Base-by-base conservation (phyloP, 92 coral and sea anemone genomes). In the Paramuricea clavata region DNA sequence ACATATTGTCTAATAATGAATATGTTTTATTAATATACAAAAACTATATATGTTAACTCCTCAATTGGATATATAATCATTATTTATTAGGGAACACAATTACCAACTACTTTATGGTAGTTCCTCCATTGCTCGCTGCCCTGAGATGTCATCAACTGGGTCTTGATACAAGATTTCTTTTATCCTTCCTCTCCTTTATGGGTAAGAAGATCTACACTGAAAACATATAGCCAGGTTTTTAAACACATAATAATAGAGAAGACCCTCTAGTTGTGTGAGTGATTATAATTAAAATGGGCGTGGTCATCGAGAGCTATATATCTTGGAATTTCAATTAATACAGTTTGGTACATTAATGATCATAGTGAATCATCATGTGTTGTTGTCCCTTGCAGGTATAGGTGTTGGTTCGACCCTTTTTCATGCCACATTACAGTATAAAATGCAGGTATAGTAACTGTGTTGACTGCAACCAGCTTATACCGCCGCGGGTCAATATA, bases 341-440 rank as follows among this genome's bases (percentile, higher is more conserved):
- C n/a, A n/a, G n/a, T n/a, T n/a, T n/a, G n/a, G n/a, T n/a, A n/a
- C n/a, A n/a, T n/a, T n/a, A n/a, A n/a, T n/a, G n/a, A n/a, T n/a
- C n/a, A 67, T 39, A 39, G 44, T 39, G 4, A 10, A 39, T 39
- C 44, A 47, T 22, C 47, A 12, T 15, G 84, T 60, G n/a, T n/a
- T n/a, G n/a, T 86, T 64, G 67, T 59, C 69, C 27, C 49, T 81
- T 77, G 19, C 76, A 95, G 98, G 92, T 83, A 94, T 95, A 30
- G 98, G 98, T 16, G 64, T 94, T 83, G 98, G 98, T 50, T 95
- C 98, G 32, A 67, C 90, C 33, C 90, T 95, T 21, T 95, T 95
- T 81, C 98, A 95, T 94, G 98, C 98, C 27, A 95, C 98, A 11
- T 87, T 95, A 34, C 88, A 88, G 22, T 95, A 94, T 61, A 94